Evolutionary conservation across 2,797 vertebrate genomes (phyloP).

Genomic region (Ctenochaetus hawaiiensis): DNA sequence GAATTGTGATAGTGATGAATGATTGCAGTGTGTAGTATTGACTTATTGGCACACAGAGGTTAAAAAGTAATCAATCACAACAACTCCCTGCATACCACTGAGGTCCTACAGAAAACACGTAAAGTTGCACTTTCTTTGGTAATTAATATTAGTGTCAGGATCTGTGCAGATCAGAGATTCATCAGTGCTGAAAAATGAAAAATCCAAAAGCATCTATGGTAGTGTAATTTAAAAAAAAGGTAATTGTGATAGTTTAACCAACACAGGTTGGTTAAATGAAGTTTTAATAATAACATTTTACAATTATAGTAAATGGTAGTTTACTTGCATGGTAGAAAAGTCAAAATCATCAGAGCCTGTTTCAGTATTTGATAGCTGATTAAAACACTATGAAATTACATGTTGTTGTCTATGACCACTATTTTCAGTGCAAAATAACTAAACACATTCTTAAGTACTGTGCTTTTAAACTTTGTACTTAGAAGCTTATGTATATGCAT

Average conservation of each 20-base stretch:
- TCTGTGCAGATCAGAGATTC: background rate
- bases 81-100: background rate
- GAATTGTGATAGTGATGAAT: slow-evolving; percentile 43
- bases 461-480: background rate
- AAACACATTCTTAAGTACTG: background rate
- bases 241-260: no score
- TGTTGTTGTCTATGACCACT: background rate
- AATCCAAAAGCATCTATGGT: background rate
- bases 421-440: background rate
- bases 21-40: slow-evolving; percentile 7
- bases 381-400: background rate
- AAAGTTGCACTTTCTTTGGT: background rate
- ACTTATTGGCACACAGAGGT: slow-evolving; percentile 26
- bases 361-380: no score
- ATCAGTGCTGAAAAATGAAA: background rate
- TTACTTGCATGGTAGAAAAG: background rate
- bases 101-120: slow-evolving; percentile 11
- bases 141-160: background rate
- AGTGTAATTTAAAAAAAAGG: no score
- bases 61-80: slow-evolving; percentile 39
- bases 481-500: background rate
- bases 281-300: background rate
- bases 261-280: background rate
- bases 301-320: background rate
- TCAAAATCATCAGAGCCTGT: background rate